These are phyloP conservation scores for Eupithecia dodoneata DNA, from an alignment of 2,888 invertebrate species.

Conservation along the genomic window DNA sequence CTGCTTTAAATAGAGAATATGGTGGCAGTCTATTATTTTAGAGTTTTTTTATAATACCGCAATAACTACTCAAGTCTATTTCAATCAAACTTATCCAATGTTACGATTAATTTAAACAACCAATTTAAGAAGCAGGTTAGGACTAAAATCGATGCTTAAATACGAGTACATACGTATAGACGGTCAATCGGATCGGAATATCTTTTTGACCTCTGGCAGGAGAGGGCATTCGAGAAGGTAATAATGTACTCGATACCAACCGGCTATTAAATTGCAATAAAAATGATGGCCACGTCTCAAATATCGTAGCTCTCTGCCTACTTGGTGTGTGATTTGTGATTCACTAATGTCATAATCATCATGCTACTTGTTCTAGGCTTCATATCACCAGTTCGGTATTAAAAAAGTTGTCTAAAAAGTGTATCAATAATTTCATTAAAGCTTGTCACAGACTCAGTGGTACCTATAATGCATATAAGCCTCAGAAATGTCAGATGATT, in stretches of 20 bases:
- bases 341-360: not conserved
- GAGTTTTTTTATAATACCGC: not conserved
- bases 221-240: constrained; percentile 50
- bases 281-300: constrained; percentile 54
- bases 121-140: constrained; percentile 27
- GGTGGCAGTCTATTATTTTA: constrained; percentile 1
- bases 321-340: constrained; percentile 12
- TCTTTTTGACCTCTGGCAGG: constrained; percentile 51
- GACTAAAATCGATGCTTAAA: constrained; percentile 18
- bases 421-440: not conserved
- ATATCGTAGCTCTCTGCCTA: constrained; percentile 38
- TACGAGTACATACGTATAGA: constrained; percentile 30
- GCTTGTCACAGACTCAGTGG: too few species aligned
- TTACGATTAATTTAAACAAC: not conserved
- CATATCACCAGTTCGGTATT: too few species aligned
- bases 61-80: not conserved
- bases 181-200: constrained; percentile 47
- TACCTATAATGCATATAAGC: not conserved
- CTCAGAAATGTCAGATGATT: constrained; percentile 8
- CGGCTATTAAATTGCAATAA: constrained; percentile 59
- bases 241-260: constrained; percentile 49
- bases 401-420: too few species aligned
- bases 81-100: not conserved
- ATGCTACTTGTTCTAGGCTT: constrained; percentile 1
- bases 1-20: constrained; percentile 14